Percentiles rank a stretch among this genome's conserved stretches.
Evolutionary conservation across 2,888 invertebrate genomes (phyloP).

Genomic region (Hanleya hanleyi): DNA sequence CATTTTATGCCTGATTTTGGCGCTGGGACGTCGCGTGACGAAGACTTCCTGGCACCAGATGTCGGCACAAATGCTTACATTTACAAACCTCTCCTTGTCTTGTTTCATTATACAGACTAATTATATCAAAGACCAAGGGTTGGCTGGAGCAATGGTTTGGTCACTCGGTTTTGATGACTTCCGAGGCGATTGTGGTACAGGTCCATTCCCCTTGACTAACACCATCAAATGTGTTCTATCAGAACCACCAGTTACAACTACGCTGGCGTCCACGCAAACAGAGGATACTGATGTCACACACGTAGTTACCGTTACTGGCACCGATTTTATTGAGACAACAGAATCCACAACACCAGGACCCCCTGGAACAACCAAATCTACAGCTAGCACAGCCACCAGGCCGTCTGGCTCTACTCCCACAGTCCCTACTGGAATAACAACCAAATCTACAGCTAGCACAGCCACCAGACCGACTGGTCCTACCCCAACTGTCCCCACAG

Average conservation of each 20-base stretch:
- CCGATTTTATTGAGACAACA: neutral
- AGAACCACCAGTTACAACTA: neutral
- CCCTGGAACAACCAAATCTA: neutral
- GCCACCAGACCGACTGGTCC: neutral
- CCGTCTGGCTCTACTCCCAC: neutral
- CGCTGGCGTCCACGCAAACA: neutral
- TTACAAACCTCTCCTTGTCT: too few species aligned
- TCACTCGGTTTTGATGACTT: neutral
- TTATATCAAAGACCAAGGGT: neutral
- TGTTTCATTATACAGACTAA: neutral
- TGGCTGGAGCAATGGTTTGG: neutral
- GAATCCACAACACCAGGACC: neutral
- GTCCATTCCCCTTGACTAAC: neutral
- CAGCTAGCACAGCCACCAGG: neutral
- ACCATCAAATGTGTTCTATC: neutral
- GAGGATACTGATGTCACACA: too few species aligned
- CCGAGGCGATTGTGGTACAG: neutral
- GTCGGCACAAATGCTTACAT: too few species aligned
- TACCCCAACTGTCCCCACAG: too few species aligned
- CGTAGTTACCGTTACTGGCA: neutral
- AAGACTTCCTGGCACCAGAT: too few species aligned
- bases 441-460: neutral
- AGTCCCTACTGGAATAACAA: neutral
- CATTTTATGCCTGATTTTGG: neutral
- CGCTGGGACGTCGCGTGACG: too few species aligned